Percentiles rank a stretch among this genome's conserved stretches.
phyloP scores from a whole-genome alignment of 2,797 vertebrate species.

The Discoglossus pictus region DNA sequence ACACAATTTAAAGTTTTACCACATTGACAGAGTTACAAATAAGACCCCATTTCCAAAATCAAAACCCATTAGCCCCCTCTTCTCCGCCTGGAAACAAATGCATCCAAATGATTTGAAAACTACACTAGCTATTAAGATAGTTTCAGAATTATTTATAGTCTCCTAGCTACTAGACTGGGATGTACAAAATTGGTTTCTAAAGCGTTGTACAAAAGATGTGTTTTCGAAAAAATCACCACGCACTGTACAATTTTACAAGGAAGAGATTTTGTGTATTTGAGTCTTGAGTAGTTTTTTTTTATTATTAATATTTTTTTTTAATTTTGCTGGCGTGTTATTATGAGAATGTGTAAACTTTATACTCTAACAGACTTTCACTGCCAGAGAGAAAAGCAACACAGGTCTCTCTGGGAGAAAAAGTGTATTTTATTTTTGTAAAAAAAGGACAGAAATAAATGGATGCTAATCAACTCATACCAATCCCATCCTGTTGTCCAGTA shows the following conservation, averaged over 20 bases:
- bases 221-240: constrained; percentile 85
- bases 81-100: constrained; percentile 76
- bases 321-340: constrained; percentile 77
- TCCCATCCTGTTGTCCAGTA: constrained; percentile 61
- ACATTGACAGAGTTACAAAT: constrained; percentile 82
- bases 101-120: constrained; percentile 74
- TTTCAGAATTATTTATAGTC: constrained; percentile 78
- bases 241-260: constrained; percentile 98
- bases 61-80: constrained; percentile 81
- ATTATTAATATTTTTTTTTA: constrained; percentile 79
- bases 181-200: constrained; percentile 84
- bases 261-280: constrained; percentile 79
- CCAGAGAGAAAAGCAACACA: constrained; percentile 9
- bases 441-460: constrained; percentile 54
- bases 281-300: constrained; percentile 76
- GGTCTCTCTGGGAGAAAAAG: not conserved
- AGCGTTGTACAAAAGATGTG: constrained; percentile 93
- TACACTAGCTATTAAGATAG: constrained; percentile 72
- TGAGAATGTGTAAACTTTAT: constrained; percentile 82
- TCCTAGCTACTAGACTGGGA: constrained; percentile 68
- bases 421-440: constrained; percentile 52
- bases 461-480: constrained; percentile 63
- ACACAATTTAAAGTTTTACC: constrained; percentile 80
- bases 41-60: constrained; percentile 76
- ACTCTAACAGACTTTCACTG: constrained; percentile 60